A percentile compares a stretch with the other conserved stretches of the same genome.
Evolutionary conservation across 2,797 vertebrate species (phyloP).

Genomic region (Columba guinea): DNA sequence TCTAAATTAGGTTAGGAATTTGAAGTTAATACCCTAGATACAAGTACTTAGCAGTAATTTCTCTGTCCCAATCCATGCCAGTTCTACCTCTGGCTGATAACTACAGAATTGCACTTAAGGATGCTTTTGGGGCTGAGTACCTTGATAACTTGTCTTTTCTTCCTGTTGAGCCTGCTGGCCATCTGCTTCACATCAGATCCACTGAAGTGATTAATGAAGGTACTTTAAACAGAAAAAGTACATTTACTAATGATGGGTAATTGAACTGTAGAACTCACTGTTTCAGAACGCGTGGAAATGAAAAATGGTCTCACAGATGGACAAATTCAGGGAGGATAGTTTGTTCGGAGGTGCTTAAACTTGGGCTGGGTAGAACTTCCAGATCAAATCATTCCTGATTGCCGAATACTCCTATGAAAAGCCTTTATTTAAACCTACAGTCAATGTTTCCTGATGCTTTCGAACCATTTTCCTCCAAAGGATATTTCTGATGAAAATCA

Average conservation of each 20-base stretch:
- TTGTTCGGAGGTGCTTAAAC: neutral
- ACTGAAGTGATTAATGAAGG: neutral
- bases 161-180: neutral
- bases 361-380: neutral
- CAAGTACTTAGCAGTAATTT: neutral
- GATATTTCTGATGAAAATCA: neutral
- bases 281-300: neutral
- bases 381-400: neutral
- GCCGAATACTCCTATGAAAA: neutral
- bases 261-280: neutral
- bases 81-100: neutral
- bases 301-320: neutral
- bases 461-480: neutral
- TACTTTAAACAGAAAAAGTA: neutral
- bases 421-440: neutral
- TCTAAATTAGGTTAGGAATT: neutral
- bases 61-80: neutral
- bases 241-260: neutral
- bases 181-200: conserved; percentile 5
- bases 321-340: neutral
- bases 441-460: neutral
- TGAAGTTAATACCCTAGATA: neutral
- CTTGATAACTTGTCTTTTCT: neutral
- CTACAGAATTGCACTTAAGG: neutral
- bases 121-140: neutral